Evolutionary conservation across 2,113 vertebrate species (phyloP), one percentile per base, ranked within the genome.

Genomic region (Pygoscelis antarcticus): DNA sequence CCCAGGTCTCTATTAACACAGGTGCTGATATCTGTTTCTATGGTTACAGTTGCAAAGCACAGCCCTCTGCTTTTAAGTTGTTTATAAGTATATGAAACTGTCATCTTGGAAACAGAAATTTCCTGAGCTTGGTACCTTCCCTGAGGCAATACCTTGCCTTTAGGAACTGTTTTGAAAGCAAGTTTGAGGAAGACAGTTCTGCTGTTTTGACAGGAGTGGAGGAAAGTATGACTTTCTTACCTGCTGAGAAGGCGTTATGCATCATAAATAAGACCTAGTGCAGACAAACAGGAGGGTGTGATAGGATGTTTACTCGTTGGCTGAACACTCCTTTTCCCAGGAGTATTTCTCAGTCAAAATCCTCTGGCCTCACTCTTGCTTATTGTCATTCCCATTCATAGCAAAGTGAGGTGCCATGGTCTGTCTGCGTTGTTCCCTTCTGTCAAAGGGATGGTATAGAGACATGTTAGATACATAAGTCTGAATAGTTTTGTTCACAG

Each of bases 1-100:
- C 91, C 75, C 89, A 78, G 75, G 36, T 88, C n/a, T 47, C 64
- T 91, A 15, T 80, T 87, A 91, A 86, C 74, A 65, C 55, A 74
- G 54, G n/a, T 91, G 62, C 87, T 93, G 38, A 19, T 86, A 83
- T 70, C 80, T 78, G 93, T 94, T 97, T 80, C 94, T 86, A 54
- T 94, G 86, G 94, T 90, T 93, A 94, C 89, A 83, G 38, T 55
- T 74, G 51, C 84, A 94, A 70, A 94, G 64, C 49, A 68, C 60
- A 95, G 42, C 49, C 34, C 32, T 93, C 75, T 29, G 30, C 58
- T 88, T 96, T 83, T 61, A 93, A 86, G 54, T 71, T 97, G 70
- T 93, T 95, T 82, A 42, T 91, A 90, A 88, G 89, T 74, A 47
- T 68, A 93, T 64, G 62, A 80, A 91, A 89, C 84, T 88, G 72